Percentiles rank a stretch among this genome's conserved stretches.
Evolutionary conservation across 2,113 vertebrate species (phyloP).

Genomic region (Phylloscopus trochilus): DNA sequence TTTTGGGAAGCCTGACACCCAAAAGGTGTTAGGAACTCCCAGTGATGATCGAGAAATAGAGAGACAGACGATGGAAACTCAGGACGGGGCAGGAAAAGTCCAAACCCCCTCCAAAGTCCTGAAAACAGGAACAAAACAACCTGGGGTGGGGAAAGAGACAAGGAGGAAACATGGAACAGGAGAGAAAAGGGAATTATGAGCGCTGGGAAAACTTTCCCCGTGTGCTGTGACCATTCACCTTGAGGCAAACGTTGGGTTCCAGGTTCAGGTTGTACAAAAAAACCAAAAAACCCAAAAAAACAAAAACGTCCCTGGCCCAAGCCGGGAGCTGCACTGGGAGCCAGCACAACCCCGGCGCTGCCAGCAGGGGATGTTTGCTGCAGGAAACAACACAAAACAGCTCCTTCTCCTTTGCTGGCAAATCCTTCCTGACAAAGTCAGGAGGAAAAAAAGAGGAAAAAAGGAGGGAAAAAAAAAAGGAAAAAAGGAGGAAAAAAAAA

Average conservation of each 20-base stretch:
- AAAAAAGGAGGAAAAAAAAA: too few relatives aligned
- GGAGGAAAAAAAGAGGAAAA: too few relatives aligned
- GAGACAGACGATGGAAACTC: neutral
- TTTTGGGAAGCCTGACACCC: neutral
- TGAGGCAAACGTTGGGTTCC: neutral
- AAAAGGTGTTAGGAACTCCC: neutral
- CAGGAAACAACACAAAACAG: neutral
- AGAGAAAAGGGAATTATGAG: neutral
- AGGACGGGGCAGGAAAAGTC: neutral
- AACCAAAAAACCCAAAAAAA: too few relatives aligned
- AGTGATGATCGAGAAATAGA: neutral
- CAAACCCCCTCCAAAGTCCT: neutral
- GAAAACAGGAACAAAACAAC: neutral
- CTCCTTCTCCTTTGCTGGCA: neutral
- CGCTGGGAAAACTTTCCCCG: neutral
- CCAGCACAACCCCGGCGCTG: neutral
- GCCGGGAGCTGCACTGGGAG: neutral
- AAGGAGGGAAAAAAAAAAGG: too few relatives aligned
- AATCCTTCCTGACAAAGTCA: neutral
- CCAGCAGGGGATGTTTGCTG: neutral
- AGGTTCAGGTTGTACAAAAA: too few relatives aligned
- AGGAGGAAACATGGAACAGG: neutral
- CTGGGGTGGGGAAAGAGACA: rapidly evolving
- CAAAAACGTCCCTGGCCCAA: neutral
- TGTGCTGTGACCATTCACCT: neutral